Base-by-base conservation (phyloP, 2,888 invertebrate genomes). In the Callyntrura guangdongensis region DNA sequence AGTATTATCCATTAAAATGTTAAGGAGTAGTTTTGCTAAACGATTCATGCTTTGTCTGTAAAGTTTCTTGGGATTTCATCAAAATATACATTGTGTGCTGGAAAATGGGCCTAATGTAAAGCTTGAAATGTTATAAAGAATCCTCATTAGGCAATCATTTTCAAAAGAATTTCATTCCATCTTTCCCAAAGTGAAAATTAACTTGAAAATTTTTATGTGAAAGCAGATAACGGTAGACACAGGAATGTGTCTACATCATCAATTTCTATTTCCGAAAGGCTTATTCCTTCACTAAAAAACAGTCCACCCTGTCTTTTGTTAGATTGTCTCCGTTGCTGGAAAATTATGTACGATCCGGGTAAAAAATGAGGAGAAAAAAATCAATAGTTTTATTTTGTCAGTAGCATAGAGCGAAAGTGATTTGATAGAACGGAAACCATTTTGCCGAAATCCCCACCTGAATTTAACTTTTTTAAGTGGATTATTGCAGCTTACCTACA, bases 401-500 rank as follows among this genome's bases (percentile, higher is more conserved):
- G 36, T 14, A 27, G 67, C 1, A 53, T 1, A 53, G 53, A 14
- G 36, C 36, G 36, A 53, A 14, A 53, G 14, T 53, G 53, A 53
- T 53, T 17, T 61, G 9, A 36, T 72, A 12, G 72, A 3, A n/a
- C 8, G n/a, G 14, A 72, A 72, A 25, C 36, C 14, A 12, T 36
- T 27, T 25, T 14, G 36, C 8, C 25, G n/a, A 67, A 36, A 72
- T 45, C 45, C 72, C 72, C 72, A 72, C 72, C 47, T 72, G 72
- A 72, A 72, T 72, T 72, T n/a, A 72, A 72, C 72, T 72, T 72
- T 72, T 72, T 72, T n/a, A n/a, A 72, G 72, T 72, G 72, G 72
- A 72, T 72, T 72, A 72, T 47, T 72, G 72, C 36, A 72, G 72
- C 72, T 72, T 72, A 69, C 27, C 25, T 47, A 72, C 1, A 72